phyloP scores from a whole-genome alignment of 2,888 invertebrate genomes.

The Pristionchus maxplancki region DNA sequence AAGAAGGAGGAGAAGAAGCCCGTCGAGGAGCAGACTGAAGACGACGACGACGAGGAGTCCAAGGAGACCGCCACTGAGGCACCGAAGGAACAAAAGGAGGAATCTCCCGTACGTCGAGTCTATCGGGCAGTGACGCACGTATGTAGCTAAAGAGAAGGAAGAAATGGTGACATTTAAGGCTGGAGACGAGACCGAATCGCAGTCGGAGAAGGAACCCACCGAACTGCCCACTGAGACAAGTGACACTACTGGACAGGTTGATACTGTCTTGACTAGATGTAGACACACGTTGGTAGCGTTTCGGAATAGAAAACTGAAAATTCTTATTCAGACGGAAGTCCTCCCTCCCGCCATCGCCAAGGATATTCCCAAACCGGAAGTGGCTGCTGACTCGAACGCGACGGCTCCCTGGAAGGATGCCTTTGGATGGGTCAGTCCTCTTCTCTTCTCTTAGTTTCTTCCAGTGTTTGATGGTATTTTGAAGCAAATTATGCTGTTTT shows the following conservation, averaged over 20 bases:
- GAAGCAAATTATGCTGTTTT: too few species aligned
- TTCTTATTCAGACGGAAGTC: slow-evolving; percentile 11
- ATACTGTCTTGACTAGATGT: too few species aligned
- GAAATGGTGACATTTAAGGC: too few species aligned
- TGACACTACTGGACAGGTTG: slow-evolving; percentile 29
- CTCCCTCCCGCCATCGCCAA: slow-evolving; percentile 17
- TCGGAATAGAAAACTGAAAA: too few species aligned
- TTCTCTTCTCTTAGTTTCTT: too few species aligned
- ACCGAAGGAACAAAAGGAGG: not conserved
- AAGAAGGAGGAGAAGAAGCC: not conserved
- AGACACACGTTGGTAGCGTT: too few species aligned
- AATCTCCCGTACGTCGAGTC: not conserved
- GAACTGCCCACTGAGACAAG: slow-evolving; percentile 23
- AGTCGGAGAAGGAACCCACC: not conserved
- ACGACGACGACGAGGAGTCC: not conserved
- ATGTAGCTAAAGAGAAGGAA: too few species aligned
- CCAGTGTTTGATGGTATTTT: too few species aligned
- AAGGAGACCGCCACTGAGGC: not conserved
- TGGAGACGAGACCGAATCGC: not conserved
- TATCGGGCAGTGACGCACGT: not conserved
- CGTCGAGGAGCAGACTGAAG: not conserved
- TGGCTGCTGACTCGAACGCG: not conserved
- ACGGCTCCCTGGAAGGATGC: slow-evolving; percentile 21
- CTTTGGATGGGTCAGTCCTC: not conserved
- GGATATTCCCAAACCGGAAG: not conserved